Percentiles rank a stretch among this genome's conserved stretches.
Conservation (phyloP, 2,113 vertebrate genomes). For the Calyptomena viridis region DNA sequence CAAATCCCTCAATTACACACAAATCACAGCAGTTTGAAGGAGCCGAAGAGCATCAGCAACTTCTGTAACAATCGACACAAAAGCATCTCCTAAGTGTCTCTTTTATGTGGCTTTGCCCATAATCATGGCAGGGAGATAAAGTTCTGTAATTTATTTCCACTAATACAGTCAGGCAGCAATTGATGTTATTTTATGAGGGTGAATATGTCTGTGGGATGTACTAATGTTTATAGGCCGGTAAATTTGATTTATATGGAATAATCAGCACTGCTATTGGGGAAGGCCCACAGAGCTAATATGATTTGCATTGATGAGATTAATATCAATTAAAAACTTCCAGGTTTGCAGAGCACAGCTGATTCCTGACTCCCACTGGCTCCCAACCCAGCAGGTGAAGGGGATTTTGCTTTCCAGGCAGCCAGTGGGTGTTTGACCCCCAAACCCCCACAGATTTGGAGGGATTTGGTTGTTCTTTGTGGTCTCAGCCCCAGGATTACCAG, state of each 20-base stretch:
- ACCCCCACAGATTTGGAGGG: neutral
- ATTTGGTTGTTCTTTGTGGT: neutral
- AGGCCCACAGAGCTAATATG: neutral
- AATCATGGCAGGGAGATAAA: slow-evolving; percentile 16
- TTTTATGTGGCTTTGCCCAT: slow-evolving; percentile 19
- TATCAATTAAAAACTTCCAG: neutral
- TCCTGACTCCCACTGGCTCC: neutral
- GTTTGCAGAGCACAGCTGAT: rapidly evolving
- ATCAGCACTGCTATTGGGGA: neutral
- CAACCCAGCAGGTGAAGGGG: neutral
- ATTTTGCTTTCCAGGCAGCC: neutral
- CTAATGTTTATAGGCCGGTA: slow-evolving; percentile 23
- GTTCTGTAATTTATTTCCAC: slow-evolving; percentile 15
- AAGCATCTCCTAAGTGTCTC: slow-evolving; percentile 9
- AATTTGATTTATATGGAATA: slow-evolving; percentile 34
- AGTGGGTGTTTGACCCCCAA: neutral
- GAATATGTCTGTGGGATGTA: slow-evolving; percentile 11
- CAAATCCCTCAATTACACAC: neutral
- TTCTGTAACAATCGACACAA: neutral
- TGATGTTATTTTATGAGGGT: slow-evolving; percentile 35
- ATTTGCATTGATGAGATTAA: slow-evolving; percentile 44
- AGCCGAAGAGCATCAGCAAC: neutral
- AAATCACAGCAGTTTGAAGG: neutral
- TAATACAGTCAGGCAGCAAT: slow-evolving; percentile 8
- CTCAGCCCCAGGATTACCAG: neutral